A percentile compares a stretch with the other conserved stretches of the same genome.
Evolutionary conservation across 2,113 vertebrate species (phyloP).

Genomic region (Trichechus manatus): DNA sequence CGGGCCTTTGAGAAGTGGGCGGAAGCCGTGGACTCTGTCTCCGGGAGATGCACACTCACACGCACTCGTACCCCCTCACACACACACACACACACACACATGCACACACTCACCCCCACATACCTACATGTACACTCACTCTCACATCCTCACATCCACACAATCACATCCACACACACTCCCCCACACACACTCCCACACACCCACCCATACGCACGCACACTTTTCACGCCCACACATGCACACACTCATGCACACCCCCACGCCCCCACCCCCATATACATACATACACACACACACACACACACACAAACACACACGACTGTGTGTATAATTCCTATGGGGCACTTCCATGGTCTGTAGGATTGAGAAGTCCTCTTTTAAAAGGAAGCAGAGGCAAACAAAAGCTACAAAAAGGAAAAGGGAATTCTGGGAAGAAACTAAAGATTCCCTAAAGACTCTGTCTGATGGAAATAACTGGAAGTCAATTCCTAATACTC

Average conservation of each 20-base stretch:
- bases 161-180: background rate
- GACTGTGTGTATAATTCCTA: background rate
- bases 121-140: too few relatives aligned
- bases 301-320: too few relatives aligned
- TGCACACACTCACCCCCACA: background rate
- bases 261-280: too few relatives aligned
- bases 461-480: background rate
- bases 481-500: background rate
- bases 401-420: background rate
- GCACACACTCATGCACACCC: too few relatives aligned
- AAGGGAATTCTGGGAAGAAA: background rate
- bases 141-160: background rate
- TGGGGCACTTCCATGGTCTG: background rate
- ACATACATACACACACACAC: too few relatives aligned
- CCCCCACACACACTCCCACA: too few relatives aligned
- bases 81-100: rapidly evolving
- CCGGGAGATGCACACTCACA: background rate
- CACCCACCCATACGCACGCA: too few relatives aligned
- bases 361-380: background rate
- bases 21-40: rapidly evolving
- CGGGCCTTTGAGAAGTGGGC: background rate
- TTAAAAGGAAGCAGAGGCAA: background rate
- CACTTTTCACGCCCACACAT: background rate
- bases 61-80: background rate
- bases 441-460: background rate